These are phyloP conservation scores for Nothobranchius kuhntae DNA, from an alignment of 2,113 vertebrate genomes.

Conservation along the genomic window DNA sequence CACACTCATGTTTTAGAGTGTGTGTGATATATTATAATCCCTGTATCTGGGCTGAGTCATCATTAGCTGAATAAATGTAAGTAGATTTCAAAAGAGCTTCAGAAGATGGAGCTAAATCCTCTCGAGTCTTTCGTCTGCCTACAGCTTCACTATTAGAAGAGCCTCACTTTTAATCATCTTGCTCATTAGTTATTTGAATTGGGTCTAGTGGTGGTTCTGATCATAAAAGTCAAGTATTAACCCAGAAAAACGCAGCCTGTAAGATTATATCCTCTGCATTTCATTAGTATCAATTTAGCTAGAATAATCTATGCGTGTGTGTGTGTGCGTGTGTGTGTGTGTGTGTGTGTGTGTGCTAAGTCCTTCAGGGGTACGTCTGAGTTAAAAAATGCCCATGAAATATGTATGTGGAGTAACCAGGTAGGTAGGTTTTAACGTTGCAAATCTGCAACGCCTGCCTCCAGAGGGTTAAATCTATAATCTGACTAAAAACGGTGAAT, in stretches of 20 bases:
- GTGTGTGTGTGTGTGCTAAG: too few species aligned
- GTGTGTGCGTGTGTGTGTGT: too few species aligned
- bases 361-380: too few species aligned
- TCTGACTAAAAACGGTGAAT: too few species aligned
- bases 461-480: too few species aligned
- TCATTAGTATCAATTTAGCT: constrained; percentile 1
- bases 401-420: too few species aligned
- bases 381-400: too few species aligned
- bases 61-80: constrained; percentile 48
- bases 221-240: constrained; percentile 33
- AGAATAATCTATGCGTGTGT: not conserved
- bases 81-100: constrained; percentile 47
- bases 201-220: constrained; percentile 35
- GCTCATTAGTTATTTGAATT: constrained; percentile 55
- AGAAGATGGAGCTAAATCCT: constrained; percentile 51
- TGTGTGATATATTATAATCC: constrained; percentile 42
- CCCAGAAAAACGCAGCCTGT: constrained; percentile 12
- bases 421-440: too few species aligned
- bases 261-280: not conserved
- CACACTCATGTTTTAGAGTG: constrained; percentile 9
- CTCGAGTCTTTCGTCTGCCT: constrained; percentile 41
- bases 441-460: too few species aligned
- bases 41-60: constrained; percentile 20
- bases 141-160: constrained; percentile 41
- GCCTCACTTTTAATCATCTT: constrained; percentile 52